Conservation (phyloP, 2,888 invertebrate genomes). For the Dugesia japonica region DNA sequence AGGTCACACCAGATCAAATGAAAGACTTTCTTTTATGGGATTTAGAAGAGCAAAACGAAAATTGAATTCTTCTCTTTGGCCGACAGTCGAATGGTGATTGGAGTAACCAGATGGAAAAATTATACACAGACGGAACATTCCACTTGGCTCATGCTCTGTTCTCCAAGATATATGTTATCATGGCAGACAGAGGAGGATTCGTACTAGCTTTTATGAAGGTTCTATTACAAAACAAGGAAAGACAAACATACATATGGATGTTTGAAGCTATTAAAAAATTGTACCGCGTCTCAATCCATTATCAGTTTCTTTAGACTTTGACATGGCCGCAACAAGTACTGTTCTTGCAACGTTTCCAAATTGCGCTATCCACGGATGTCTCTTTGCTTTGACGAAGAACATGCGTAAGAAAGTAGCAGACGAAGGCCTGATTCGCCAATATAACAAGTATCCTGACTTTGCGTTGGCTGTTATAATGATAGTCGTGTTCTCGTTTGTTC, state of each 20-base stretch:
- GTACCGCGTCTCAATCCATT: too few species aligned
- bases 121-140: neutral
- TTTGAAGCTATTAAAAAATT: neutral
- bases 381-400: neutral
- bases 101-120: neutral
- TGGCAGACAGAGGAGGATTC: neutral
- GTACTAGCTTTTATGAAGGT: neutral
- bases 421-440: neutral
- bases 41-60: too few species aligned
- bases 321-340: neutral
- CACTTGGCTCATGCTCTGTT: neutral
- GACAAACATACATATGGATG: neutral
- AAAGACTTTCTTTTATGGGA: neutral
- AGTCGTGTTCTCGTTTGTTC: too few species aligned
- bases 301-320: too few species aligned
- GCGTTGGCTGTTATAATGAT: neutral
- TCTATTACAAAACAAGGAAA: neutral
- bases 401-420: neutral
- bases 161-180: neutral
- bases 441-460: neutral
- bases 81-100: too few species aligned
- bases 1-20: constrained; percentile 7
- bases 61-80: too few species aligned
- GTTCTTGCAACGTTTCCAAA: neutral
- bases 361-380: neutral